Evolutionary conservation across 2,797 vertebrate genomes (phyloP), one percentile per base, ranked within the genome.

Genomic region (Cyprinella venusta): DNA sequence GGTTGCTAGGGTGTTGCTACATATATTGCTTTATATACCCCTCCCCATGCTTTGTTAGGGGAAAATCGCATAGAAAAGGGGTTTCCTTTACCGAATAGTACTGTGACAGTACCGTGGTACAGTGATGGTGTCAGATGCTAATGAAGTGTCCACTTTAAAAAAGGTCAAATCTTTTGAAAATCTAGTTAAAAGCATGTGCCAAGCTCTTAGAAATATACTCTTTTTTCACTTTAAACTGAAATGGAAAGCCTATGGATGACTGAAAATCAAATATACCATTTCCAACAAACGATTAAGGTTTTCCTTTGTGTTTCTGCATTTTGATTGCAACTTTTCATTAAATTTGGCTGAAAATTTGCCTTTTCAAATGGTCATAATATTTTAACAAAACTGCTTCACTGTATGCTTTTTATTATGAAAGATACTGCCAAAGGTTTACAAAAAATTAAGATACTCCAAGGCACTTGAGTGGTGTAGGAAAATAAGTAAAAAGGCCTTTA

Each of bases 1-100:
- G 10, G 36, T 82, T 76, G 63, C 48, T 26, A 56, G 18, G 61
- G 48, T n/a, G n/a, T 65, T 50, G n/a, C 12, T 61, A 70, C 71
- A 48, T 45, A 45, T 13, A 45, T 45, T 45, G 13, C 13, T 76
- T 54, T 76, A 24, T 72, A 48, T 52, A 15, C 10, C n/a, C 7
- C 10, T 12, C 40, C 24, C 3, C 40, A 61, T 75, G 45, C 48
- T 64, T 70, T 67, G 61, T 19, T 19, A 36, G 30, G 10, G 33
- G 30, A 52, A 74, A 54, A 54, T 54, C 16, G 48, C 69, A 1
- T 33, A 4, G 26, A 21, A 61, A 61, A 33, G 30, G 8, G 8
- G 2, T 65, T 33, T 36, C 16, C 63, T 15, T 8, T 36, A 52
- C 18, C 9, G 10, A 52, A 33, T 52, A 52, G 50, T 72, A 33